A percentile compares a stretch with the other conserved stretches of the same genome.
phyloP scores from a whole-genome alignment of 2,113 vertebrate species.

The Mesocricetus auratus region DNA sequence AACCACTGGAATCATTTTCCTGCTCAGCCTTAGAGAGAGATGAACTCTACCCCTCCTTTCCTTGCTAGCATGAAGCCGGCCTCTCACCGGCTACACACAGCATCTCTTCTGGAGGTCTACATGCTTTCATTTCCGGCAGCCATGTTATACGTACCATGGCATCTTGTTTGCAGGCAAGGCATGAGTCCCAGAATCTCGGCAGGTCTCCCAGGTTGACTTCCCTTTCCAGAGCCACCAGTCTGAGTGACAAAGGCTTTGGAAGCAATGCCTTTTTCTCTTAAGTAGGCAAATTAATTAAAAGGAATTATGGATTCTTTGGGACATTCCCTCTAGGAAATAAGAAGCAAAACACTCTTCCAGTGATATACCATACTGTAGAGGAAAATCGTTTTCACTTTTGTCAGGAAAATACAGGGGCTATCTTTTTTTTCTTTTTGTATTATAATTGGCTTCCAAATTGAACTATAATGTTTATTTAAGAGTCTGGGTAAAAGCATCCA shows the following conservation, averaged over 20 bases:
- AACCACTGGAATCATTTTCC: background rate
- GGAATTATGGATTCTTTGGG: background rate
- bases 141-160: background rate
- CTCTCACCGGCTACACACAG: background rate
- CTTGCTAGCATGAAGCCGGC: background rate
- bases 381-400: constrained; percentile 2
- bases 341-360: background rate
- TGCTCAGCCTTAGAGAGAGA: background rate
- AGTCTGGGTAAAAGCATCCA: background rate
- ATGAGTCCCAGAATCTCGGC: background rate
- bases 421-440: background rate
- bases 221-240: background rate
- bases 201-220: background rate
- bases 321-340: background rate
- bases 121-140: background rate
- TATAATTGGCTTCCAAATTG: background rate
- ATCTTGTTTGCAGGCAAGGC: background rate
- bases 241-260: background rate
- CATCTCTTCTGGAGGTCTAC: background rate
- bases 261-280: background rate
- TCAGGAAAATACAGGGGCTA: background rate
- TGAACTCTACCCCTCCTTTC: background rate
- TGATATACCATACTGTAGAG: background rate
- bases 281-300: constrained; percentile 8
- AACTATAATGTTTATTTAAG: background rate